Conservation (phyloP, 1,140 invertebrate genomes). For the Teleopsis dalmanni region DNA sequence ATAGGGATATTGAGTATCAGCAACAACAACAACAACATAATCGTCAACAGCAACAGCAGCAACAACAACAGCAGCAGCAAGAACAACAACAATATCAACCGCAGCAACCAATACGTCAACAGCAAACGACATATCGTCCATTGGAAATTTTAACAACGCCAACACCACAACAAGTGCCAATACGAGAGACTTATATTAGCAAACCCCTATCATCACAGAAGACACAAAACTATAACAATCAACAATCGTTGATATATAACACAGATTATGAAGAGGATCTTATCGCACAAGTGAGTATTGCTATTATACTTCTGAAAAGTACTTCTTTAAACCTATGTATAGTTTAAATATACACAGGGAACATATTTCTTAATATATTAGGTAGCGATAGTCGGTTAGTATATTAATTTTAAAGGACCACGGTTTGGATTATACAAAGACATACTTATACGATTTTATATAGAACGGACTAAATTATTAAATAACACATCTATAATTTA, state of each 20-base stretch:
- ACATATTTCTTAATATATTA: too few species aligned
- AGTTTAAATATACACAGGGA: too few species aligned
- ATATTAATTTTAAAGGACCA: too few species aligned
- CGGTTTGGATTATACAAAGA: too few species aligned
- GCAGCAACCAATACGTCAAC: slow-evolving; percentile 37
- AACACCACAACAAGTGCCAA: slow-evolving; percentile 24
- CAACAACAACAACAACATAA: slow-evolving; percentile 24
- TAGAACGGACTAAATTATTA: too few species aligned
- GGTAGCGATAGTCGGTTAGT: too few species aligned
- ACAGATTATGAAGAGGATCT: slow-evolving; percentile 41
- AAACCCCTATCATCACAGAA: slow-evolving; percentile 8
- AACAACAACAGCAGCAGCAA: slow-evolving; percentile 33
- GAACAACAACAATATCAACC: slow-evolving; percentile 19
- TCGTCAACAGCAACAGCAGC: slow-evolving; percentile 31
- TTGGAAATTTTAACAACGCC: slow-evolving; percentile 31
- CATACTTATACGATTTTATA: too few species aligned
- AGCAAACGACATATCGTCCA: slow-evolving; percentile 58
- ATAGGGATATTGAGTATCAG: slow-evolving; percentile 62
- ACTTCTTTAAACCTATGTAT: too few species aligned
- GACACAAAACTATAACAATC: slow-evolving; percentile 26
- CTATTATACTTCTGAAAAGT: too few species aligned
- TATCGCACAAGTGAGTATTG: slow-evolving; percentile 36
- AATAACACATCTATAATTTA: too few species aligned
- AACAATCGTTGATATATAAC: slow-evolving; percentile 30
- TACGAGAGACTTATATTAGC: slow-evolving; percentile 50